A percentile compares a stretch with the other conserved stretches of the same genome.
phyloP scores from a whole-genome alignment of 1,140 invertebrate genomes.

The Artemia franciscana region DNA sequence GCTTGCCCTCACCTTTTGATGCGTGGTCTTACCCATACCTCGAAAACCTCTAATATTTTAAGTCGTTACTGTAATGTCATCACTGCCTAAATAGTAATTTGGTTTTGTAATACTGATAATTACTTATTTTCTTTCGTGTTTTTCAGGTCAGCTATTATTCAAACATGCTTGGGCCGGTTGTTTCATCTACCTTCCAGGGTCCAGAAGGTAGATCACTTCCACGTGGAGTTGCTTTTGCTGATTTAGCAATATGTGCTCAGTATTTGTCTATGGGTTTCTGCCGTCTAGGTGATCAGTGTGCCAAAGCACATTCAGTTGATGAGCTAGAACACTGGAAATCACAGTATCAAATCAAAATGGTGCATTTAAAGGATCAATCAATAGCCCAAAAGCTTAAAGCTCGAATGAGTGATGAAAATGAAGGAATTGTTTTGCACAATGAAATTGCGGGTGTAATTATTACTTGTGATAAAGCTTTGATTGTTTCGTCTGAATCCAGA shows the following conservation, averaged over 20 bases:
- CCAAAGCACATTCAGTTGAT: constrained; percentile 44
- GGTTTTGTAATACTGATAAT: no score
- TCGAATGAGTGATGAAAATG: constrained; percentile 17
- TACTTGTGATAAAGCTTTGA: constrained; percentile 31
- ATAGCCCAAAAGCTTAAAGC: constrained; percentile 7
- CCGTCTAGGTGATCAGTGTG: constrained; percentile 40
- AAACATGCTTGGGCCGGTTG: no score
- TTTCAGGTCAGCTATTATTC: no score
- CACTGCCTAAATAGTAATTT: no score
- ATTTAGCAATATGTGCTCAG: constrained; percentile 30
- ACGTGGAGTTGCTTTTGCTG: constrained; percentile 20
- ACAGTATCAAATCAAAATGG: constrained; percentile 30
- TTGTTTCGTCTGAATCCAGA: constrained; percentile 37
- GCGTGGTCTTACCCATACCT: no score
- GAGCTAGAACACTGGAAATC: constrained; percentile 50
- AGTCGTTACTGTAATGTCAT: no score
- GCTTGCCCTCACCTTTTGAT: no score
- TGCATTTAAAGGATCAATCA: constrained; percentile 21
- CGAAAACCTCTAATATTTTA: no score
- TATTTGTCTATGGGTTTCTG: constrained; percentile 29
- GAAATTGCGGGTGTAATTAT: constrained; percentile 32
- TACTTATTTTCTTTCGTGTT: no score
- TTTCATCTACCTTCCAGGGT: no score
- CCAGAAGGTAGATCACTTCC: no score
- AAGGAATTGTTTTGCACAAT: constrained; percentile 30